A percentile compares a stretch with the other conserved stretches of the same genome.
These are phyloP conservation scores for Drosophila atroscutellata DNA, from an alignment of 2,888 invertebrate genomes.

Conservation along the genomic window DNA sequence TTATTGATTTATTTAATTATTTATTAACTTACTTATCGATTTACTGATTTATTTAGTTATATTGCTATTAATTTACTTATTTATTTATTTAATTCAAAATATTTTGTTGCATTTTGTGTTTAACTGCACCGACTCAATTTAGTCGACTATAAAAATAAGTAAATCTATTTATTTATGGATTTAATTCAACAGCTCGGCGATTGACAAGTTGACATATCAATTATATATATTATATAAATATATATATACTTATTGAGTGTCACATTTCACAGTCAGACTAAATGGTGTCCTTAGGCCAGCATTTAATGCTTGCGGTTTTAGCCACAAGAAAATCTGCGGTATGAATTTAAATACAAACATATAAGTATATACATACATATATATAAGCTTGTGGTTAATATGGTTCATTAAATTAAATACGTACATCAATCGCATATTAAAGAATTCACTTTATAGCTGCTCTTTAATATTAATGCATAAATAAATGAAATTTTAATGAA, in stretches of 20 bases:
- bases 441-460: neutral
- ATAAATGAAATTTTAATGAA: neutral
- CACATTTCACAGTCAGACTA: neutral
- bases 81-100: neutral
- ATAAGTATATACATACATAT: neutral
- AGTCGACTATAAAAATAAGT: neutral
- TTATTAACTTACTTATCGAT: neutral
- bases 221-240: neutral
- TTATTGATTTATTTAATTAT: neutral
- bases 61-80: neutral
- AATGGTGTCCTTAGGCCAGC: neutral
- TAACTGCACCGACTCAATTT: neutral
- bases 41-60: neutral
- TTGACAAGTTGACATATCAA: neutral
- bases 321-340: neutral
- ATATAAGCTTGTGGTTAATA: neutral
- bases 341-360: neutral
- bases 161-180: neutral
- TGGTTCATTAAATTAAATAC: too few relatives aligned
- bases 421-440: neutral
- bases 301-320: constrained; percentile 1
- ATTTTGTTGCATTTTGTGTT: neutral
- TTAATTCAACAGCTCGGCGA: neutral
- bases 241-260: neutral
- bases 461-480: neutral